Evolutionary conservation across 2,113 vertebrate species (phyloP).

Genomic region (Ochotona princeps): DNA sequence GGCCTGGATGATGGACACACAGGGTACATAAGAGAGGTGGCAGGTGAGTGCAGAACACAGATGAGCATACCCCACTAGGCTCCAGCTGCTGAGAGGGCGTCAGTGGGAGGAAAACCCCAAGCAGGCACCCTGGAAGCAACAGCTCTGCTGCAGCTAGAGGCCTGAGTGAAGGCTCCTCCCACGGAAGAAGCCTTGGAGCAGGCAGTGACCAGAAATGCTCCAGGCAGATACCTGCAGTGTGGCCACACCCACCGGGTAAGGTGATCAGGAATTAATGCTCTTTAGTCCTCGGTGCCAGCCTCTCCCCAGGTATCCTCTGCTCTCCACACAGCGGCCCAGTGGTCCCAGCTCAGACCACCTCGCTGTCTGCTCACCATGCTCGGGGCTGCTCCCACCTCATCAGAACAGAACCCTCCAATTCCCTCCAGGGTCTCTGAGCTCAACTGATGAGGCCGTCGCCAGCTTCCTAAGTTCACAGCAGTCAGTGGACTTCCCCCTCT

Average conservation of each 20-base stretch:
- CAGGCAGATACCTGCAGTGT: no score
- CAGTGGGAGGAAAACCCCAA: background rate
- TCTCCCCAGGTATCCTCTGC: background rate
- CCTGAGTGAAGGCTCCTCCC: background rate
- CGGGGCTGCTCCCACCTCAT: background rate
- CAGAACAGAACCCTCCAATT: background rate
- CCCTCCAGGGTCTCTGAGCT: rapidly evolving
- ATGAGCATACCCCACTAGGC: background rate
- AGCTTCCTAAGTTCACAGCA: background rate
- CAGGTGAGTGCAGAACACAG: background rate
- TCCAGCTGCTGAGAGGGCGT: no score
- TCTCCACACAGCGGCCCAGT: background rate
- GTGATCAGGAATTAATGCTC: no score
- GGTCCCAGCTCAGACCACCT: background rate
- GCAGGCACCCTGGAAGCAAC: background rate
- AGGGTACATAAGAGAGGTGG: background rate
- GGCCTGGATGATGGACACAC: background rate
- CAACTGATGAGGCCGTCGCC: background rate
- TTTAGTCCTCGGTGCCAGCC: background rate
- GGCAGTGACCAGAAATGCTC: background rate
- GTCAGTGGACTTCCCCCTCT: background rate
- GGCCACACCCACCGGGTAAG: no score
- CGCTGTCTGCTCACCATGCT: background rate
- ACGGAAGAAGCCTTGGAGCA: background rate
- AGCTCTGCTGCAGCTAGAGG: background rate